Conservation (phyloP, 1,140 invertebrate species). For the Plectrocnemia conspersa region DNA sequence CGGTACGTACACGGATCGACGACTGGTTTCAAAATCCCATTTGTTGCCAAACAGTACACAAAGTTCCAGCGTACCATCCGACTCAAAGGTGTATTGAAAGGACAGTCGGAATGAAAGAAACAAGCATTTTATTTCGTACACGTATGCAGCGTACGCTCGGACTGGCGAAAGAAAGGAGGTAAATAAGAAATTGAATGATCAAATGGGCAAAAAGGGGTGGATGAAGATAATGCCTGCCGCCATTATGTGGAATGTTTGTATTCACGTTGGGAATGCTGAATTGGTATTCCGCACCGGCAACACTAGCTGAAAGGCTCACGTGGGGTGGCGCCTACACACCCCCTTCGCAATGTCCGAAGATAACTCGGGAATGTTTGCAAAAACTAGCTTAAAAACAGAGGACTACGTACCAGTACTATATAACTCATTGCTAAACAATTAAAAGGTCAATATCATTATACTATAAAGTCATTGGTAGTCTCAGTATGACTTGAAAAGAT, state of each 20-base stretch:
- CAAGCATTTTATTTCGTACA: conserved; percentile 35
- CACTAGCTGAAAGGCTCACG: conserved; percentile 27
- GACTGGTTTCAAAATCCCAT: conserved; percentile 6
- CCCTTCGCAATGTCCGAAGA: no score
- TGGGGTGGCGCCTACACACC: conserved; percentile 26
- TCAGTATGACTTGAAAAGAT: no score
- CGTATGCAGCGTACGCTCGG: conserved; percentile 19
- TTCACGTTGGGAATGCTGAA: conserved; percentile 28
- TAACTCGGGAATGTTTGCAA: no score
- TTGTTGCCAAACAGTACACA: conserved; percentile 9
- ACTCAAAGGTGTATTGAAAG: conserved; percentile 12
- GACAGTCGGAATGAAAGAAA: conserved; percentile 23
- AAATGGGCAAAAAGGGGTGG: conserved; percentile 31
- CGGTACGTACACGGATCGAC: conserved; percentile 4
- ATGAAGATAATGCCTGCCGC: conserved; percentile 30
- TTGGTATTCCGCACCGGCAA: conserved; percentile 32
- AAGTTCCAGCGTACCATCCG: conserved; percentile 1
- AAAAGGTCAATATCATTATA: no score
- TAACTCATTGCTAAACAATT: no score
- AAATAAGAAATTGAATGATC: conserved; percentile 35
- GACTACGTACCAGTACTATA: no score
- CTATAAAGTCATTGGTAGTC: no score
- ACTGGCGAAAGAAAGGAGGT: conserved; percentile 18
- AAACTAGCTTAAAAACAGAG: no score
- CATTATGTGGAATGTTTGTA: conserved; percentile 34